phyloP scores from a whole-genome alignment of 2,888 invertebrate species.

The Cataglyphis albicans region DNA sequence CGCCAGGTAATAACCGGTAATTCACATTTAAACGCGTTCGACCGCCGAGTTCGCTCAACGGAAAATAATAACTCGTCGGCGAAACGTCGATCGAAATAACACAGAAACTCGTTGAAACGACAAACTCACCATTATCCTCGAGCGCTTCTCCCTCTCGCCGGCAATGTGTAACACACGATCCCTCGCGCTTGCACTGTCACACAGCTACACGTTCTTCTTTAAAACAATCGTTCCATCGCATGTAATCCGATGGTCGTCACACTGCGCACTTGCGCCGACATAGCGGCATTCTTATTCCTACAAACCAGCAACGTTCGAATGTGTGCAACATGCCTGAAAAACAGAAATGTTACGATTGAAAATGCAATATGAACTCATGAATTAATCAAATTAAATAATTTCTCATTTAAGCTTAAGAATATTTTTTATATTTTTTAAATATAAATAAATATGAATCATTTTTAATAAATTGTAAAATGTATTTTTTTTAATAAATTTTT shows the following conservation, averaged over 20 bases:
- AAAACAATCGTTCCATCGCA: conserved; percentile 63
- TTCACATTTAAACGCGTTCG: conserved; percentile 50
- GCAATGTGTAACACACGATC: conserved; percentile 49
- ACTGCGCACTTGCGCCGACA: conserved; percentile 44
- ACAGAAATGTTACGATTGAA: conserved; percentile 15
- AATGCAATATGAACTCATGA: neutral
- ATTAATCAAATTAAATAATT: neutral
- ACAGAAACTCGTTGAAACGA: neutral
- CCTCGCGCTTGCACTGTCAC: conserved; percentile 52
- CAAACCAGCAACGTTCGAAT: conserved; percentile 52
- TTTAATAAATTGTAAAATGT: neutral
- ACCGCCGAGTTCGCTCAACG: conserved; percentile 10
- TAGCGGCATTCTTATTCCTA: conserved; percentile 59
- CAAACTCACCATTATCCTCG: conserved; percentile 64
- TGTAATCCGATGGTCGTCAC: conserved; percentile 69
- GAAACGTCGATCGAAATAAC: neutral
- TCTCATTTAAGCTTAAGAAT: neutral
- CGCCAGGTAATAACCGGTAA: conserved; percentile 47
- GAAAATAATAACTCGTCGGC: conserved; percentile 42
- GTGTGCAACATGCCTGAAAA: conserved; percentile 68
- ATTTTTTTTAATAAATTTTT: conserved; percentile 2
- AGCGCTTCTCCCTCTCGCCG: conserved; percentile 43
- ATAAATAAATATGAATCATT: neutral
- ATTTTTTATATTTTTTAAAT: neutral
- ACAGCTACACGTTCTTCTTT: conserved; percentile 57